Conservation (phyloP, 2,888 invertebrate genomes). For the Coenonympha glycerion region DNA sequence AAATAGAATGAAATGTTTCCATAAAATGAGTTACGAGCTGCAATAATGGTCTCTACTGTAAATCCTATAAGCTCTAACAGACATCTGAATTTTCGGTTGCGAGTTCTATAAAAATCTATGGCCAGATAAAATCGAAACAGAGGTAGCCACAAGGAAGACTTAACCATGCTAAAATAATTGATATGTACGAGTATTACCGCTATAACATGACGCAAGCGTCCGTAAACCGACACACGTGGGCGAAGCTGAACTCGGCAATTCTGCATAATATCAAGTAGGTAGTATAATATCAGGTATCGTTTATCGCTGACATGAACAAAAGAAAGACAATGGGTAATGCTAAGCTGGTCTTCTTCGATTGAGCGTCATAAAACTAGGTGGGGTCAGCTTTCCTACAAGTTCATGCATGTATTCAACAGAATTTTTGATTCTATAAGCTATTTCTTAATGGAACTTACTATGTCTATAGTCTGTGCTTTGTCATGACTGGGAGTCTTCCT, state of each 20-base stretch:
- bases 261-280: conserved; percentile 5
- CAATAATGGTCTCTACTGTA: no score
- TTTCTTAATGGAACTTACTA: no score
- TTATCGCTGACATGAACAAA: conserved; percentile 3
- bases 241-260: conserved; percentile 16
- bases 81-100: no score
- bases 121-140: neutral
- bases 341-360: neutral
- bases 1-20: neutral
- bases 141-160: conserved; percentile 16
- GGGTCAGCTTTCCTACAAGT: no score
- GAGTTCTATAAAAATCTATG: neutral
- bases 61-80: no score
- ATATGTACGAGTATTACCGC: conserved; percentile 23
- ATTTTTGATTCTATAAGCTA: no score
- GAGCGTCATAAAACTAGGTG: no score
- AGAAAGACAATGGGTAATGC: neutral
- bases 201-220: conserved; percentile 26
- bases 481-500: no score
- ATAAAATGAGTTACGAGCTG: neutral
- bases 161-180: conserved; percentile 17
- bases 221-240: conserved; percentile 26
- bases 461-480: no score
- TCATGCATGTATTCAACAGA: no score
- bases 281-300: neutral